Evolutionary conservation across 2,113 vertebrate species (phyloP).

Genomic region (Fregata magnificens): DNA sequence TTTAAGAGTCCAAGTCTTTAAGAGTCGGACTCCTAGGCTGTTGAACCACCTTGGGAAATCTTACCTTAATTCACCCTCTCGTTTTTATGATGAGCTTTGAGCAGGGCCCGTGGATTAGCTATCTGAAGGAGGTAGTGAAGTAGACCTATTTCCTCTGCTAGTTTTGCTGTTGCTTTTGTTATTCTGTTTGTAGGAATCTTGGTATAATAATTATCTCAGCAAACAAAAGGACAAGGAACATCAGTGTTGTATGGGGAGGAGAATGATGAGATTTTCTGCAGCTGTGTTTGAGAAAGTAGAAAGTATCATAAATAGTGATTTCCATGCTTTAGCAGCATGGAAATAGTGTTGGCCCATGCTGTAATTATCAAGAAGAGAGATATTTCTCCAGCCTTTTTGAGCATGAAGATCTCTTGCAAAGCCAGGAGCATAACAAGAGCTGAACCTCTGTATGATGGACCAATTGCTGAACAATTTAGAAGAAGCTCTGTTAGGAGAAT

Average conservation of each 20-base stretch:
- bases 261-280: not conserved
- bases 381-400: not conserved
- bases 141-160: not conserved
- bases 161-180: not conserved
- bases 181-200: not conserved
- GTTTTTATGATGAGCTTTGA: not conserved
- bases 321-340: not conserved
- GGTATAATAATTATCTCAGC: not conserved
- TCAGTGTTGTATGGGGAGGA: not conserved
- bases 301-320: not conserved
- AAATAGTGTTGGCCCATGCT: not conserved
- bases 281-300: not conserved
- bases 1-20: not conserved
- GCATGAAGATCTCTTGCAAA: not conserved
- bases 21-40: fast-evolving
- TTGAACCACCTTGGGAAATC: not conserved
- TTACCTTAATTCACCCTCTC: not conserved
- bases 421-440: not conserved
- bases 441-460: not conserved
- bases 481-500: not conserved
- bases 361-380: not conserved
- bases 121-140: not conserved
- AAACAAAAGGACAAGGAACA: not conserved
- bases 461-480: not conserved
- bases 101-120: not conserved